These are phyloP conservation scores for Macrobrachium nipponense DNA, from an alignment of 1,140 invertebrate genomes.

Conservation along the genomic window DNA sequence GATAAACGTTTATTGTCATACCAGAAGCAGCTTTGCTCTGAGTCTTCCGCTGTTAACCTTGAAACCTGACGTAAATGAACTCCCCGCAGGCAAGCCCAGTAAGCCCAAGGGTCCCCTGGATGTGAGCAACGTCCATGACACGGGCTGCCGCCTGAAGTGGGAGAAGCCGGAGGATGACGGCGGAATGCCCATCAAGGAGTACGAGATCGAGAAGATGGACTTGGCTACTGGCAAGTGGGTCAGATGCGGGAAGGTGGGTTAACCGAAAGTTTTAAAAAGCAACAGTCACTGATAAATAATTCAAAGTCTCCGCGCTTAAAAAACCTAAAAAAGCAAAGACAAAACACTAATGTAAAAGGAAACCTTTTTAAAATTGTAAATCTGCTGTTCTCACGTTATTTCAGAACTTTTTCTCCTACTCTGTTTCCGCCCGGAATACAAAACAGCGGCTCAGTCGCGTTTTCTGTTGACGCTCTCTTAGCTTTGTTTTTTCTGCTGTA, in stretches of 20 bases:
- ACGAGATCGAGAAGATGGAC: slow-evolving; percentile 95
- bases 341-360: no score
- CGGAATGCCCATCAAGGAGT: slow-evolving; percentile 91
- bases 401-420: no score
- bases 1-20: no score
- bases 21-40: background rate
- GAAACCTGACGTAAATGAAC: background rate
- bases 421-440: no score
- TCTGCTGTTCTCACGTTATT: no score
- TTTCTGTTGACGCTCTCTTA: no score
- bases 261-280: background rate
- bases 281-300: slow-evolving; percentile 8
- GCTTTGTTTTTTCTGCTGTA: no score
- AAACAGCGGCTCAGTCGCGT: no score
- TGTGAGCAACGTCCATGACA: slow-evolving; percentile 91
- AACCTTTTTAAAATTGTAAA: no score
- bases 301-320: slow-evolving; percentile 32
- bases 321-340: background rate
- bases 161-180: slow-evolving; percentile 93
- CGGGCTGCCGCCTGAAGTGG: slow-evolving; percentile 90
- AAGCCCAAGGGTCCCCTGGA: slow-evolving; percentile 90
- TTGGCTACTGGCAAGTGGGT: slow-evolving; percentile 90
- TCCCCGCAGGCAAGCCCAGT: slow-evolving; percentile 77
- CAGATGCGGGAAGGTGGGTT: slow-evolving; percentile 72
- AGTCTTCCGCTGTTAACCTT: background rate